phyloP scores from a whole-genome alignment of 2,797 vertebrate species.

The Novumbra hubbsi region DNA sequence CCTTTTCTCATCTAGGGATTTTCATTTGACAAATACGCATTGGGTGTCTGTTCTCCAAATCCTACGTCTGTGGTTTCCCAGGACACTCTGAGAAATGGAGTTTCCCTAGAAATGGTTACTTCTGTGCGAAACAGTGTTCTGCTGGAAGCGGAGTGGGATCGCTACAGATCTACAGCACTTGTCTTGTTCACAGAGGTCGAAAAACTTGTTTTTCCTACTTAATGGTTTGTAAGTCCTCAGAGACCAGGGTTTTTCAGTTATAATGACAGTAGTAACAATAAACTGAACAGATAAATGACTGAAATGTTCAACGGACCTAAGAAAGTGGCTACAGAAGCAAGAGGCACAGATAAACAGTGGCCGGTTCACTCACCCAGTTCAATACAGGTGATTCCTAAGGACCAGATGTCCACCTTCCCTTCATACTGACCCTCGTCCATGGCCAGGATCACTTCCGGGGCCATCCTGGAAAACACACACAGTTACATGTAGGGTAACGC shows the following conservation, averaged over 20 bases:
- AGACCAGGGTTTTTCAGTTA: no score
- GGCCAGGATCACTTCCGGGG: slow-evolving; percentile 95
- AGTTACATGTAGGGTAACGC: slow-evolving; percentile 51
- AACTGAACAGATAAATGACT: not conserved
- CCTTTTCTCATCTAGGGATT: no score
- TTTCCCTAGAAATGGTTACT: not conserved
- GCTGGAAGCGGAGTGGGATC: not conserved
- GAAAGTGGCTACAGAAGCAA: not conserved
- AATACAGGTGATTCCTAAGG: slow-evolving; percentile 95
- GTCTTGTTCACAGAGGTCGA: no score
- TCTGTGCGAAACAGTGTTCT: not conserved
- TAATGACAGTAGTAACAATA: no score
- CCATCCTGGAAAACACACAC: slow-evolving; percentile 82
- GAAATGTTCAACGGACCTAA: not conserved
- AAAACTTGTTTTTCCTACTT: no score
- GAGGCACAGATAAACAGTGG: not conserved
- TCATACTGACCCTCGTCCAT: slow-evolving; percentile 99
- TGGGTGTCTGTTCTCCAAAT: not conserved
- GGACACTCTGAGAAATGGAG: no score
- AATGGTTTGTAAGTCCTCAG: no score
- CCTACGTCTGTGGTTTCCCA: not conserved
- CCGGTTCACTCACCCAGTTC: slow-evolving; percentile 84
- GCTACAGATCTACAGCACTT: not conserved
- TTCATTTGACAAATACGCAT: no score
- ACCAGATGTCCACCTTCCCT: slow-evolving; percentile 96